Evolutionary conservation across 2,113 vertebrate species (phyloP), one percentile per base, ranked within the genome.

Genomic region (Psittacus erithacus): DNA sequence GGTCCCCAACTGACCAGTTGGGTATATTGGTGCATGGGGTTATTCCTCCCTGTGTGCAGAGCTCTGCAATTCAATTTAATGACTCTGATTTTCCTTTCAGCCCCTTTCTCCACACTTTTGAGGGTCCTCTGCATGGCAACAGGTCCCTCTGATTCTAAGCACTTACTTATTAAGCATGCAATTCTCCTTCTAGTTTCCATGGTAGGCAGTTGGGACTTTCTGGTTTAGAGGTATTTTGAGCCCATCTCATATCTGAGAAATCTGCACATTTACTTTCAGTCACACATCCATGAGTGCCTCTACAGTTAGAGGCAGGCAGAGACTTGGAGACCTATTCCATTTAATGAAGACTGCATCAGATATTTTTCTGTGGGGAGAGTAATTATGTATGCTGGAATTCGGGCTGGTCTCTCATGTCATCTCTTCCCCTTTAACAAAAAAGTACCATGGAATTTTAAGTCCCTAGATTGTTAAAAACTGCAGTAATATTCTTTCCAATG

Each of bases 361-460:
- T 84, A 78, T 92, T 93, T 92, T 75, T 4, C 5, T 75, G 11
- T 20, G 13, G 33, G 20, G 13, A 55, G 25, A 83, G 9, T 83
- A 88, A 88, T 64, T 75, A 64, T 19, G 55, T 71, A 27, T 38
- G 15, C 17, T 92, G 24, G 64, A 88, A 86, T 75, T 78, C 63
- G 31, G 11, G 5, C 22, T 86, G 20, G 15, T 86, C 29, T 77
- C 60, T 82, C 44, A 52, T 83, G 38, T 68, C 28, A 78, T 64
- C 47, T 90, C 9, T 88, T 92, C 18, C 39, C 29, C 33, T 92
- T 82, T 90, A 93, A 85, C 22, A 55, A 80, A 85, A 91, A 91
- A 24, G 6, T 33, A 68, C 7, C 17, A 31, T 18, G 18, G 57
- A 86, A 75, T 82, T 88, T 93, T 85, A 73, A 86, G 64, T 39